Base-by-base conservation (phyloP, 1,140 invertebrate species). In the Teleogryllus occipitalis region DNA sequence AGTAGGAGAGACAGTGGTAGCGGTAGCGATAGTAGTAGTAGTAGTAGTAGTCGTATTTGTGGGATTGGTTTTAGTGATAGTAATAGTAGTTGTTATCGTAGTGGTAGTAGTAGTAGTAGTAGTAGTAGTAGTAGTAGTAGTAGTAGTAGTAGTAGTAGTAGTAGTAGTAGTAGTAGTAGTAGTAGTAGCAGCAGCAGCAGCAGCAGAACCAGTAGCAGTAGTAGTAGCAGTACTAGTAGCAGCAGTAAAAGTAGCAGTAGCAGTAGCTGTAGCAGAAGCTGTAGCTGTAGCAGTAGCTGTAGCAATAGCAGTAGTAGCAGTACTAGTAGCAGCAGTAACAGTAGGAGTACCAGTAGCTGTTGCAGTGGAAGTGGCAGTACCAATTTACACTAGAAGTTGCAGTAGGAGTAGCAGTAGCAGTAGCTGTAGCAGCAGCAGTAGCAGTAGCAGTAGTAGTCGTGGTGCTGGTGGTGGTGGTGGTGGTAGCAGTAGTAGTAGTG, bases 121-220 rank as follows among this genome's bases (percentile, higher is more conserved):
- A 72, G 54, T 72, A 72, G 54, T 72, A 72, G 54, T 72, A 72
- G 54, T 72, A 72, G 54, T 72, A 72, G 54, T 72, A 72, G 54
- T 72, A 72, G 54, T 72, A 72, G 54, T 72, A 72, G 18, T 72
- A 72, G 54, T 72, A 72, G 54, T 72, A 72, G 54, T 72, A 72
- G 18, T 72, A 72, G 18, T 18, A 72, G 54, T 18, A 72, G 54
- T 8, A 72, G 18, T 12, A 72, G 54, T 72, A 72, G 8, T 72
- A 72, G 54, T 72, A 72, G 8, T 72, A 8, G 54, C n/a, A 72
- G 10, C n/a, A n/a, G n/a, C n/a, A n/a, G n/a, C n/a, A n/a, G n/a
- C n/a, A n/a, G n/a, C n/a, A n/a, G n/a, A n/a, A n/a, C n/a, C n/a
- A n/a, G n/a, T n/a, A n/a, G n/a, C n/a, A n/a, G n/a, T n/a, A n/a